phyloP scores from a whole-genome alignment of 2,797 vertebrate genomes.

The Leptatherina wallacei region DNA sequence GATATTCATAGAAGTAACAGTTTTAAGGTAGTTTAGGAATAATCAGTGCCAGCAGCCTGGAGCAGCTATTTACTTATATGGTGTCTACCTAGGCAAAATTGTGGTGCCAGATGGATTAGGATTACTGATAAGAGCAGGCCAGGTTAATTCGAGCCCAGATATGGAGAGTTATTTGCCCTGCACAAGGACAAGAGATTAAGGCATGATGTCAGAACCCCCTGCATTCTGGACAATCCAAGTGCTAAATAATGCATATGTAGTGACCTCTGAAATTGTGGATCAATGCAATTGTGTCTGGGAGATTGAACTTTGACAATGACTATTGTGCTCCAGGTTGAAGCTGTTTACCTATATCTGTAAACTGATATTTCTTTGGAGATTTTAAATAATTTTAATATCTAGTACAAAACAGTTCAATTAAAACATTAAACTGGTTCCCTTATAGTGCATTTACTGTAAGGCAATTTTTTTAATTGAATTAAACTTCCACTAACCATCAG shows the following conservation, averaged over 20 bases:
- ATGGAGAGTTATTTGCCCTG: conserved; percentile 48
- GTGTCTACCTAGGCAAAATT: conserved; percentile 72
- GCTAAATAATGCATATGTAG: conserved; percentile 40
- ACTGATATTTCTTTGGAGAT: not conserved
- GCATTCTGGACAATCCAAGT: conserved; percentile 32
- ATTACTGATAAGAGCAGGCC: conserved; percentile 66
- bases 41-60: conserved; percentile 46
- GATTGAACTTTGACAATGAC: conserved; percentile 9
- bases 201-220: conserved; percentile 60
- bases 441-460: not conserved
- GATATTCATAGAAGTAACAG: conserved; percentile 9
- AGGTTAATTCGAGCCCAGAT: conserved; percentile 50
- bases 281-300: not conserved
- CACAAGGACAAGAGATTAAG: conserved; percentile 76
- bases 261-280: conserved; percentile 18
- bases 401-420: not conserved
- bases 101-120: conserved; percentile 77
- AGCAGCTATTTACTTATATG: conserved; percentile 58
- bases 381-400: not conserved
- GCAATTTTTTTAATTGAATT: not conserved
- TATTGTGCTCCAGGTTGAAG: not conserved
- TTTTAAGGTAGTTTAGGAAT: conserved; percentile 31
- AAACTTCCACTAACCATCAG: conserved; percentile 1
- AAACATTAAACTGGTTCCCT: not conserved
- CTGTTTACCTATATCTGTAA: not conserved